These are phyloP conservation scores for Chaunax sp. DNA, from an alignment of 2,797 vertebrate genomes.

Conservation along the genomic window DNA sequence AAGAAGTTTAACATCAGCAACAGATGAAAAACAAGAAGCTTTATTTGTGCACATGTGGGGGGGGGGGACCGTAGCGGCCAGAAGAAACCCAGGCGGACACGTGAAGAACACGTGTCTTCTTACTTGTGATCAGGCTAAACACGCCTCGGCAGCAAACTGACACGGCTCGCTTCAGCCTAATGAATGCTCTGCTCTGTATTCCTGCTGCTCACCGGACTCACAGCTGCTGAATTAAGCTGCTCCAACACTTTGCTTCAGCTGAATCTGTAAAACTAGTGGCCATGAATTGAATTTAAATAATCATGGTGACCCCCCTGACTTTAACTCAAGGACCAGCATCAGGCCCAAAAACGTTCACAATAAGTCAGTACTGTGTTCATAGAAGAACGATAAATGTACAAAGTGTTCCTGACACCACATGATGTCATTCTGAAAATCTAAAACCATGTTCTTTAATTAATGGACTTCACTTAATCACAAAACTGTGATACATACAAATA, in stretches of 20 bases:
- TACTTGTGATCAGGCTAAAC: slow-evolving; percentile 29
- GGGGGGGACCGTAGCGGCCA: too few species aligned
- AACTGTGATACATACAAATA: too few species aligned
- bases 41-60: too few species aligned
- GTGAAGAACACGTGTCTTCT: too few species aligned
- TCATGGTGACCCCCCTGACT: slow-evolving; percentile 19
- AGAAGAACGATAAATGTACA: too few species aligned
- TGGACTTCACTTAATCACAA: too few species aligned
- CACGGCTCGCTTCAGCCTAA: slow-evolving; percentile 22
- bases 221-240: slow-evolving; percentile 19
- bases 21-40: slow-evolving; percentile 2
- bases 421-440: too few species aligned
- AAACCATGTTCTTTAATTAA: too few species aligned
- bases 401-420: too few species aligned
- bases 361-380: too few species aligned
- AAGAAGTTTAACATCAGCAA: slow-evolving; percentile 33
- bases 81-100: too few species aligned
- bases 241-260: not conserved
- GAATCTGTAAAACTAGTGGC: not conserved
- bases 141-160: slow-evolving; percentile 28
- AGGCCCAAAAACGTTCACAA: too few species aligned
- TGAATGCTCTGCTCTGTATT: slow-evolving; percentile 47
- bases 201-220: slow-evolving; percentile 26
- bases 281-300: slow-evolving; percentile 9
- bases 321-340: not conserved